Conservation (phyloP, 1,140 invertebrate species). For the Bombus polaris region DNA sequence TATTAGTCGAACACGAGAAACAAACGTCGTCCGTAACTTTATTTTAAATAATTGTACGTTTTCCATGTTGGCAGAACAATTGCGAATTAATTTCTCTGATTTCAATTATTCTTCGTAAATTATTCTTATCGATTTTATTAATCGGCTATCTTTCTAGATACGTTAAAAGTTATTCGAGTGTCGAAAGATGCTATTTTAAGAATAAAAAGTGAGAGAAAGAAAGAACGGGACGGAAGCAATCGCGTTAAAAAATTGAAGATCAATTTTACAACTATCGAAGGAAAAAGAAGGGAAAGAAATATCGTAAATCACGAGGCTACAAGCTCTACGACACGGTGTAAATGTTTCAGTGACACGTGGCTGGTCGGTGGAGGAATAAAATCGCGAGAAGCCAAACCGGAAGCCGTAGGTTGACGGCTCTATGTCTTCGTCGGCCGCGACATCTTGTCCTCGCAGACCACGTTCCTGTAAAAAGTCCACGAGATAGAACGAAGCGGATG, state of each 20-base stretch:
- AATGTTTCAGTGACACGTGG: constrained; percentile 30
- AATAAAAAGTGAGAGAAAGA: background rate
- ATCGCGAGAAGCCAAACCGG: constrained; percentile 26
- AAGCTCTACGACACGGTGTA: background rate
- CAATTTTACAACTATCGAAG: no score
- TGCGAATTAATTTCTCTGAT: no score
- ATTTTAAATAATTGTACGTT: no score
- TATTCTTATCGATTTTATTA: no score
- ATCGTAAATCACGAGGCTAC: background rate
- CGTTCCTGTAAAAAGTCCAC: constrained; percentile 19
- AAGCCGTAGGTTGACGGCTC: constrained; percentile 24
- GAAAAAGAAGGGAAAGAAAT: background rate
- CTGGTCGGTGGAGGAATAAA: constrained; percentile 17
- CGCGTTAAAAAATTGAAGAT: background rate
- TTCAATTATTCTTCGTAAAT: no score
- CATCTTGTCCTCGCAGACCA: constrained; percentile 5
- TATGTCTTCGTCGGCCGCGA: constrained; percentile 22
- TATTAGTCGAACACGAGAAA: no score
- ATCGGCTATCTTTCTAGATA: no score
- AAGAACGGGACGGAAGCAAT: background rate
- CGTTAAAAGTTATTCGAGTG: no score
- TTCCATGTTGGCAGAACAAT: no score
- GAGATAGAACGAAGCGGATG: constrained; percentile 37
- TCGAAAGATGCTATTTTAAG: no score
- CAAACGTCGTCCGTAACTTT: no score